A percentile compares a stretch with the other conserved stretches of the same genome.
Conservation (phyloP, 2,113 vertebrate species). For the Hemiscyllium ocellatum region DNA sequence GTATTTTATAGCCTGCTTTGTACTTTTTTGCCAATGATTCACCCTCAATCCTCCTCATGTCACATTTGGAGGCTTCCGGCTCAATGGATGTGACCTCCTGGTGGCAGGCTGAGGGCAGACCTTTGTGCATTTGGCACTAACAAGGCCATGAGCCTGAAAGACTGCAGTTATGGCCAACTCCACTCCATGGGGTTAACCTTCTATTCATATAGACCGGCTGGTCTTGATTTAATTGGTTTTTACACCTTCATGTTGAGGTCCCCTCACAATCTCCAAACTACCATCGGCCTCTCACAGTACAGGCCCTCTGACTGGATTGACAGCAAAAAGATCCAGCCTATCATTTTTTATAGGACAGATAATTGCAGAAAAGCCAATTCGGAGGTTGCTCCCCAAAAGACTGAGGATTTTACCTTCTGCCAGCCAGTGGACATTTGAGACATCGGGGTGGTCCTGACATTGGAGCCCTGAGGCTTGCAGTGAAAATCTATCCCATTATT, state of each 20-base stretch:
- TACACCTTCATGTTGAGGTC: neutral
- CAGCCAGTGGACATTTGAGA: neutral
- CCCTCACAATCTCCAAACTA: neutral
- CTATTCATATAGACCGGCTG: neutral
- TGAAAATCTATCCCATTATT: neutral
- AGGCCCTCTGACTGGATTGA: neutral
- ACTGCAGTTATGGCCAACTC: neutral
- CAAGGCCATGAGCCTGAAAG: neutral
- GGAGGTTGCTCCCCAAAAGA: neutral
- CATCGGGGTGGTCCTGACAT: neutral
- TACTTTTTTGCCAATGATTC: neutral
- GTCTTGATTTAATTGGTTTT: neutral
- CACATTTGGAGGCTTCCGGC: too few relatives aligned
- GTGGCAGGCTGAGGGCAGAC: too few relatives aligned
- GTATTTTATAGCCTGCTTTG: neutral
- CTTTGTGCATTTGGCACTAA: neutral
- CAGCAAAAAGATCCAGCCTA: neutral
- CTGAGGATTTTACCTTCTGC: neutral
- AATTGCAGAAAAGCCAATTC: neutral
- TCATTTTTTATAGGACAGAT: neutral
- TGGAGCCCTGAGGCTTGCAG: neutral
- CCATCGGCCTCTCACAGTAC: neutral
- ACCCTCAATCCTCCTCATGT: too few relatives aligned
- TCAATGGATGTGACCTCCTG: neutral
- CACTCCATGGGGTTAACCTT: neutral